Conservation (phyloP, 2,888 invertebrate species). For the Cyclophora punctaria region DNA sequence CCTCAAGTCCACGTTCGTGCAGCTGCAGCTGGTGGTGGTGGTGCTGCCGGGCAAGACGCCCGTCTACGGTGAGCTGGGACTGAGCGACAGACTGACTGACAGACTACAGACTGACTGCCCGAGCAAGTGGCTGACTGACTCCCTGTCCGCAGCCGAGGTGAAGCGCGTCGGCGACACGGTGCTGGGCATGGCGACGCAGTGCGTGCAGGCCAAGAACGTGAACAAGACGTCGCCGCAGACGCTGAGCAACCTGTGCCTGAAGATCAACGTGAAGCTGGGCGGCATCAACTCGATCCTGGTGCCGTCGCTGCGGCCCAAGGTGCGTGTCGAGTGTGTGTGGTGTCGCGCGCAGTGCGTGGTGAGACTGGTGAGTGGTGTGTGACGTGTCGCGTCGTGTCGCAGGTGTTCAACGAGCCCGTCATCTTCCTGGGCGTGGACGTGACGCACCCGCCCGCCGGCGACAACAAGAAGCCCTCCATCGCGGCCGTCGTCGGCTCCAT, state of each 20-base stretch:
- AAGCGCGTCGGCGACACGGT: conserved; percentile 99
- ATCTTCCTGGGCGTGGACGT: conserved; percentile 99
- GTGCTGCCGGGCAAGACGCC: conserved; percentile 99
- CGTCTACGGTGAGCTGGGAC: conserved; percentile 86
- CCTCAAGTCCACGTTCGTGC: conserved; percentile 96
- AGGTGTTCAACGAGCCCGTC: conserved; percentile 99
- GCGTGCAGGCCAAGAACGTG: conserved; percentile 99
- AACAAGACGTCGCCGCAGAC: conserved; percentile 99
- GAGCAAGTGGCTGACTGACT: background rate
- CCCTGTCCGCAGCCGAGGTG: conserved; percentile 87
- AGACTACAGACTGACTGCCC: too few relatives aligned
- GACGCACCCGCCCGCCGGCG: conserved; percentile 99
- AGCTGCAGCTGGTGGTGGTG: conserved; percentile 97
- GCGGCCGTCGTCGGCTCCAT: conserved; percentile 99
- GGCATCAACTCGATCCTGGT: conserved; percentile 99
- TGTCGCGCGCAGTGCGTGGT: background rate
- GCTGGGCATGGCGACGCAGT: conserved; percentile 99
- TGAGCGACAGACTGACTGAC: background rate
- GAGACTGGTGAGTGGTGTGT: too few relatives aligned
- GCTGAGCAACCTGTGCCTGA: conserved; percentile 98
- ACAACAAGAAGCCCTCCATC: conserved; percentile 99
- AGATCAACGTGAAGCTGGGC: conserved; percentile 99
- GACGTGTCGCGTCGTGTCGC: conserved; percentile 7
- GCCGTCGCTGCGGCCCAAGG: conserved; percentile 95
- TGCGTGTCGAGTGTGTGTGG: conserved; percentile 3